A percentile compares a stretch with the other conserved stretches of the same genome.
phyloP scores from a whole-genome alignment of 2,797 vertebrate species.

The Okamejei kenojei region DNA sequence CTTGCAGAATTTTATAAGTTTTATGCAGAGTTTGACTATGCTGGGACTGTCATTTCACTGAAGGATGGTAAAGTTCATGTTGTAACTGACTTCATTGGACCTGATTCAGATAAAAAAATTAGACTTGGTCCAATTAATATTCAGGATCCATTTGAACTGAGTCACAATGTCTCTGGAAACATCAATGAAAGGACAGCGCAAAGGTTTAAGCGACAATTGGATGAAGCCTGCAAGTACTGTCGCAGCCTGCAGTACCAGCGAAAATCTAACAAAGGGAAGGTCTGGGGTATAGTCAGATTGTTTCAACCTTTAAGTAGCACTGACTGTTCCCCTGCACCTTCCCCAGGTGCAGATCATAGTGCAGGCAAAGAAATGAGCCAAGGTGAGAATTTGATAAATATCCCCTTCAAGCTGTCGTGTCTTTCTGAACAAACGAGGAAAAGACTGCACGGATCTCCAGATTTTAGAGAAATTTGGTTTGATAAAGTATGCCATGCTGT shows the following conservation, averaged over 20 bases:
- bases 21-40: slow-evolving; percentile 69
- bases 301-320: slow-evolving; percentile 56
- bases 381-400: slow-evolving; percentile 45
- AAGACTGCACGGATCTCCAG: slow-evolving; percentile 51
- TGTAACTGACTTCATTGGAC: slow-evolving; percentile 54
- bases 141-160: slow-evolving; percentile 83
- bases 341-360: slow-evolving; percentile 11
- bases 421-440: slow-evolving; percentile 51
- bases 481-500: slow-evolving; percentile 55
- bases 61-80: slow-evolving; percentile 60
- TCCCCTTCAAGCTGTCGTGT: slow-evolving; percentile 54
- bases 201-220: slow-evolving; percentile 65
- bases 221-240: slow-evolving; percentile 71
- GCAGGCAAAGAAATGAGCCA: slow-evolving; percentile 37
- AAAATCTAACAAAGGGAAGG: slow-evolving; percentile 68
- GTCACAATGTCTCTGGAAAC: slow-evolving; percentile 84
- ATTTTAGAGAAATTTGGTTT: slow-evolving; percentile 58
- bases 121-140: slow-evolving; percentile 71
- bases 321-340: slow-evolving; percentile 34
- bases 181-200: slow-evolving; percentile 62
- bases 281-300: slow-evolving; percentile 79
- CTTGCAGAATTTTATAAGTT: slow-evolving; percentile 68
- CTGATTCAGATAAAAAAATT: slow-evolving; percentile 44
- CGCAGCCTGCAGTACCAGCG: slow-evolving; percentile 75
- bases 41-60: slow-evolving; percentile 62